Evolutionary conservation across 2,797 vertebrate species (phyloP).

Genomic region (Alosa sapidissima): DNA sequence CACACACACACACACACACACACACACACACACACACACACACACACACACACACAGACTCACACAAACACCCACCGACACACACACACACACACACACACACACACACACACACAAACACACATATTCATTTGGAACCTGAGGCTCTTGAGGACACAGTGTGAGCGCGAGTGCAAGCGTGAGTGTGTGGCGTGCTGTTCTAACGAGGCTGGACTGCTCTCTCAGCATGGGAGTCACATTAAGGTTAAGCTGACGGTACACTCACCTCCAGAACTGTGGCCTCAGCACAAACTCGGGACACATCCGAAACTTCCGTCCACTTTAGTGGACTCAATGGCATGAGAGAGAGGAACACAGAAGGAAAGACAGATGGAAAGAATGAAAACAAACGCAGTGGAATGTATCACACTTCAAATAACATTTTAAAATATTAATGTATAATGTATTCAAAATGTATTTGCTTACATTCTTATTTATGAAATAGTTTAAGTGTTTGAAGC

Average conservation of each 20-base stretch:
- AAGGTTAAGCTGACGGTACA: neutral
- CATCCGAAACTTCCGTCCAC: neutral
- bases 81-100: neutral
- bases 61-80: neutral
- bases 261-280: conserved; percentile 1
- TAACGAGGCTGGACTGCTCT: neutral
- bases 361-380: no score
- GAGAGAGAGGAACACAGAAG: neutral
- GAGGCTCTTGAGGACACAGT: neutral
- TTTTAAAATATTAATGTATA: conserved; percentile 49
- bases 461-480: neutral
- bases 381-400: neutral
- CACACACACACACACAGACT: neutral
- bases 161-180: neutral
- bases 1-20: neutral
- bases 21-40: neutral
- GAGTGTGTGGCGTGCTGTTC: neutral
- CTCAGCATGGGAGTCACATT: conserved; percentile 5
- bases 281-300: neutral
- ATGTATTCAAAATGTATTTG: conserved; percentile 37
- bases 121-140: neutral
- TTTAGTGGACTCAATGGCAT: neutral
- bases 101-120: neutral
- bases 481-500: neutral
- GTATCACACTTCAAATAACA: neutral